These are phyloP conservation scores for Paraplagusia blochii DNA, from an alignment of 2,113 vertebrate genomes.

Conservation along the genomic window DNA sequence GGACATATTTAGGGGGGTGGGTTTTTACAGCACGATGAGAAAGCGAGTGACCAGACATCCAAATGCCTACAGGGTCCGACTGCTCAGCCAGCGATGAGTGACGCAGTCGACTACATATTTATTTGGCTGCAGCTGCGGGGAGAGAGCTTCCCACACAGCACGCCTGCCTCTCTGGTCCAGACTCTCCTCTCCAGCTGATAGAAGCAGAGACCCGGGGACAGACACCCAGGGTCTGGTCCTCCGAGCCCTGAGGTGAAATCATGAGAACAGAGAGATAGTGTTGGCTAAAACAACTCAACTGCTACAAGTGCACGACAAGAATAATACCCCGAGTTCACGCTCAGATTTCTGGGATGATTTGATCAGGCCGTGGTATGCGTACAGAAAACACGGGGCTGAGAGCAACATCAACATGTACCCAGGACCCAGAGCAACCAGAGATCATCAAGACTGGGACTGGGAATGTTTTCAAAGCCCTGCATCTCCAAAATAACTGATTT, in stretches of 20 bases:
- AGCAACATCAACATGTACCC: slow-evolving; percentile 52
- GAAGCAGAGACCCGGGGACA: slow-evolving; percentile 50
- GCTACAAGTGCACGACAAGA: slow-evolving; percentile 51
- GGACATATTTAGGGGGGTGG: slow-evolving; percentile 24
- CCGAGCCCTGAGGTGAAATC: slow-evolving; percentile 45
- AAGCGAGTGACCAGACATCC: slow-evolving; percentile 47
- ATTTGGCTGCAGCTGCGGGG: slow-evolving; percentile 53
- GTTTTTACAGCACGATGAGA: slow-evolving; percentile 37
- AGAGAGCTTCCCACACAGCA: slow-evolving; percentile 18
- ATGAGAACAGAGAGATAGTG: slow-evolving; percentile 54
- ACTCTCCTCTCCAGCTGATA: slow-evolving; percentile 51
- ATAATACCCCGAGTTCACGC: slow-evolving; percentile 53
- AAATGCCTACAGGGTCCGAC: slow-evolving; percentile 24
- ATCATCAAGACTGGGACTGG: slow-evolving; percentile 35
- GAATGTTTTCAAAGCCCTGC: background rate
- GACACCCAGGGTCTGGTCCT: slow-evolving; percentile 29
- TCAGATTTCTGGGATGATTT: slow-evolving; percentile 70
- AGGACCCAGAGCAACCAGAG: slow-evolving; percentile 37
- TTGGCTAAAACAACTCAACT: slow-evolving; percentile 60
- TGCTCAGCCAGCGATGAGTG: slow-evolving; percentile 57
- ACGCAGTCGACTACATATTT: slow-evolving; percentile 54
- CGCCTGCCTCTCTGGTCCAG: slow-evolving; percentile 45
- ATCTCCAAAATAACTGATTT: slow-evolving; percentile 14
- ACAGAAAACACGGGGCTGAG: slow-evolving; percentile 61
- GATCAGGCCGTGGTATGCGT: slow-evolving; percentile 63